Evolutionary conservation across 2,797 vertebrate genomes (phyloP), one percentile per base, ranked within the genome.

Genomic region (Galagoides demidoff): DNA sequence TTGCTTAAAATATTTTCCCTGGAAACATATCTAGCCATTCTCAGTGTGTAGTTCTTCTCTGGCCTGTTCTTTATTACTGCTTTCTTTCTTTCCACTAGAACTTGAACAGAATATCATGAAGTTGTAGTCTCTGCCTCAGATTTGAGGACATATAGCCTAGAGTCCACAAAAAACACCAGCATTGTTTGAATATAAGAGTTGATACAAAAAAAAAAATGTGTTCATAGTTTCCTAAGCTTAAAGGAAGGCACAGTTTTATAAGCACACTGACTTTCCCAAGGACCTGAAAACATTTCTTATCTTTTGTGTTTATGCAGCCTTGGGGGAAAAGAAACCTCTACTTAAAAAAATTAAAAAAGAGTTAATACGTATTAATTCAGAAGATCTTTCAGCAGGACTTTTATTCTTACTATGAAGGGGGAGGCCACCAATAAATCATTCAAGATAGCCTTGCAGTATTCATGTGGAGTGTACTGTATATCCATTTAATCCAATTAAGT

Each of bases 1-100:
- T 98, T 98, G 95, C 96, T 97, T 94, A 96, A 97, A 97, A 97
- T 97, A 97, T 97, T 98, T 98, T 98, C 96, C 96, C 96, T 97
- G 94, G 97, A 93, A 98, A 96, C 95, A 97, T 98, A 96, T 97
- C 98, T 98, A 97, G 95, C 97, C 92, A 90, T 97, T 81, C 92
- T 97, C 92, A 93, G 77, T 90, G 92, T 96, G 94, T 71, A 91
- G 73, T 93, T 97, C 94, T 88, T 96, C 77, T 66, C 61, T 31
- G 61, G 94, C 81, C 93, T 92, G 86, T 29, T 37, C 55, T 31
- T 68, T 87, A 52, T 97, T 45, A 89, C 91, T 68, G 19, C 49
- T 73, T 82, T 82, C 64, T 49, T 88, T 94, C 52, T 85, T 71
- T 92, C 45, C 78, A 45, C 43, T 74, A 52, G 23, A 92, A 82